Evolutionary conservation across 2,888 invertebrate genomes (phyloP).

Genomic region (Diaperis boleti): DNA sequence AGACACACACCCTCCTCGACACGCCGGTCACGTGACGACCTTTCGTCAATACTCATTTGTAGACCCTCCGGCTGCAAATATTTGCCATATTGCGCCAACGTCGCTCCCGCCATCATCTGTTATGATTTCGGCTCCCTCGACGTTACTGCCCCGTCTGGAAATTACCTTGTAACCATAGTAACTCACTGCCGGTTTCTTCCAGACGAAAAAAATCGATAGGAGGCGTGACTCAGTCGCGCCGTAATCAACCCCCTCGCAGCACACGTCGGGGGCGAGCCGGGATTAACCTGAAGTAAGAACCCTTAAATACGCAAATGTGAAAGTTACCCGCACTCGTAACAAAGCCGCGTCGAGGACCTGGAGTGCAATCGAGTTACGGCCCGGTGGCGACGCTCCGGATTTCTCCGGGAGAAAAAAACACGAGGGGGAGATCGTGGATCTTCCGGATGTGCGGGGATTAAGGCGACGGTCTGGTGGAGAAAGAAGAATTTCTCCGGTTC

Average conservation of each 20-base stretch:
- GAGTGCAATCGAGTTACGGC: constrained; percentile 13
- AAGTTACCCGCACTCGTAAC: constrained; percentile 4
- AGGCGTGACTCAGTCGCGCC: constrained; percentile 17
- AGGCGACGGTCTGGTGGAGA: too few species aligned
- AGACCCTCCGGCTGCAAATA: too few species aligned
- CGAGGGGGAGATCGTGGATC: not conserved
- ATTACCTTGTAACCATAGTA: constrained; percentile 35
- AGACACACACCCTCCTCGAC: too few species aligned
- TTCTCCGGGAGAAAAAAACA: constrained; percentile 7
- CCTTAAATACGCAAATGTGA: constrained; percentile 28
- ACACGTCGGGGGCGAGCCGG: constrained; percentile 18
- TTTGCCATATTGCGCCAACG: too few species aligned
- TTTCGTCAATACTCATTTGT: too few species aligned
- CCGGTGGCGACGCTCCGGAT: constrained; percentile 19
- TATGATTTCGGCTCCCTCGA: not conserved
- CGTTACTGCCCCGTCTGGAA: constrained; percentile 5
- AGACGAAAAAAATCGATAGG: constrained; percentile 35
- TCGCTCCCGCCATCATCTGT: not conserved
- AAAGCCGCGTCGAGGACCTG: too few species aligned
- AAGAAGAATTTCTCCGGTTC: too few species aligned
- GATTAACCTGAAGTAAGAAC: constrained; percentile 21
- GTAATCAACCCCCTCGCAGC: constrained; percentile 27
- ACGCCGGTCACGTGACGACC: too few species aligned
- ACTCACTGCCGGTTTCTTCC: constrained; percentile 29
- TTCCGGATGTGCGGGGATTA: not conserved